Conservation (phyloP, 2,113 vertebrate genomes). For the Thamnaconus septentrionalis region DNA sequence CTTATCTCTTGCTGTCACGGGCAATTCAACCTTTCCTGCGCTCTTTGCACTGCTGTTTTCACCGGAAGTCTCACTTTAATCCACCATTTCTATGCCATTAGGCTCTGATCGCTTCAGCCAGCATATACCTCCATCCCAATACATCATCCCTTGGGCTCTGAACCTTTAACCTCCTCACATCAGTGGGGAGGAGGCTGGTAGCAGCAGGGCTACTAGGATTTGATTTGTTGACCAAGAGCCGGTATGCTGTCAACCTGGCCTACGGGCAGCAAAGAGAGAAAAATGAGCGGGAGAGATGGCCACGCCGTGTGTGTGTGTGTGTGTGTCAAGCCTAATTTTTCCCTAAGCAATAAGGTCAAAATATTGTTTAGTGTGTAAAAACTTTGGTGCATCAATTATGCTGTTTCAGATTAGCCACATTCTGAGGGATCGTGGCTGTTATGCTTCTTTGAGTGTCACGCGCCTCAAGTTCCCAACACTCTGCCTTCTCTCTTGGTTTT, state of each 20-base stretch:
- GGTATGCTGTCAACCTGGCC: constrained; percentile 15
- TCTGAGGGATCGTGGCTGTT: no score
- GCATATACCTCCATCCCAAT: constrained; percentile 3
- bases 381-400: no score
- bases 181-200: constrained; percentile 17
- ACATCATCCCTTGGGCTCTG: constrained; percentile 20
- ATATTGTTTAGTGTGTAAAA: no score
- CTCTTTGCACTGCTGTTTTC: constrained; percentile 26
- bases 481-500: no score
- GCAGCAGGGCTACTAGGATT: constrained; percentile 7
- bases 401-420: no score
- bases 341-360: no score
- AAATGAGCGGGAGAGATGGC: neutral
- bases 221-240: constrained; percentile 37
- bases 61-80: constrained; percentile 3
- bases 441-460: no score
- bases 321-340: no score
- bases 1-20: constrained; percentile 34
- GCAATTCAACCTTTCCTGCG: constrained; percentile 8
- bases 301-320: no score
- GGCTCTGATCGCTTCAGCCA: constrained; percentile 5
- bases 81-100: constrained; percentile 12
- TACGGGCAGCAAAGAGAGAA: constrained; percentile 7
- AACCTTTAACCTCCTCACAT: constrained; percentile 43
- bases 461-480: no score